These are phyloP conservation scores for Tetropium fuscum DNA, from an alignment of 2,888 invertebrate species.

Conservation along the genomic window DNA sequence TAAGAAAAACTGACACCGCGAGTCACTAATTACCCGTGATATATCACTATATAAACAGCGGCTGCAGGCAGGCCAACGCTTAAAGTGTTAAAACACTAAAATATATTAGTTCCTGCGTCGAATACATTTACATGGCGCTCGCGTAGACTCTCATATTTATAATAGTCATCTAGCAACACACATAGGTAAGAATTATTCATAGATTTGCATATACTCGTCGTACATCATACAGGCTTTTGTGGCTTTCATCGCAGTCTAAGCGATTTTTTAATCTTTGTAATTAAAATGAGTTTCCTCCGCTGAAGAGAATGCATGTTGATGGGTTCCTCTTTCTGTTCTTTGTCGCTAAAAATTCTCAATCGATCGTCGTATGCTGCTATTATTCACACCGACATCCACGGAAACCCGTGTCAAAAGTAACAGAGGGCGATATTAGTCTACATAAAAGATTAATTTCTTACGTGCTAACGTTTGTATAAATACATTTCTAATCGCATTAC, in stretches of 20 bases:
- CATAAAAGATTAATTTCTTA: slow-evolving; percentile 55
- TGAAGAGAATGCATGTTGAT: slow-evolving; percentile 45
- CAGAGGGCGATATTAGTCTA: slow-evolving; percentile 39
- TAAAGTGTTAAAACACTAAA: slow-evolving; percentile 65
- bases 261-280: slow-evolving; percentile 65
- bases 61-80: slow-evolving; percentile 61
- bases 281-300: slow-evolving; percentile 65
- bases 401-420: slow-evolving; percentile 46
- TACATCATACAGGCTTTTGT: slow-evolving; percentile 61
- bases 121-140: slow-evolving; percentile 60
- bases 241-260: slow-evolving; percentile 62
- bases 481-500: slow-evolving; percentile 51
- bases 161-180: slow-evolving; percentile 62
- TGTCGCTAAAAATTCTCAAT: slow-evolving; percentile 45
- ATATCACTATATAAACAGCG: slow-evolving; percentile 65
- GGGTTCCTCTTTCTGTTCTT: slow-evolving; percentile 34
- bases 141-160: slow-evolving; percentile 60
- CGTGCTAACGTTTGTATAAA: slow-evolving; percentile 50
- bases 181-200: slow-evolving; percentile 63
- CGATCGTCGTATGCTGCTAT: slow-evolving; percentile 41
- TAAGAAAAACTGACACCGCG: slow-evolving; percentile 62
- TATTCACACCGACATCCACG: slow-evolving; percentile 49
- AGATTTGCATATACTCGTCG: slow-evolving; percentile 60
- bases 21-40: slow-evolving; percentile 65
- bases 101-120: slow-evolving; percentile 64